Conservation (phyloP, 1,140 invertebrate genomes). For the Mesaphorura yosii region DNA sequence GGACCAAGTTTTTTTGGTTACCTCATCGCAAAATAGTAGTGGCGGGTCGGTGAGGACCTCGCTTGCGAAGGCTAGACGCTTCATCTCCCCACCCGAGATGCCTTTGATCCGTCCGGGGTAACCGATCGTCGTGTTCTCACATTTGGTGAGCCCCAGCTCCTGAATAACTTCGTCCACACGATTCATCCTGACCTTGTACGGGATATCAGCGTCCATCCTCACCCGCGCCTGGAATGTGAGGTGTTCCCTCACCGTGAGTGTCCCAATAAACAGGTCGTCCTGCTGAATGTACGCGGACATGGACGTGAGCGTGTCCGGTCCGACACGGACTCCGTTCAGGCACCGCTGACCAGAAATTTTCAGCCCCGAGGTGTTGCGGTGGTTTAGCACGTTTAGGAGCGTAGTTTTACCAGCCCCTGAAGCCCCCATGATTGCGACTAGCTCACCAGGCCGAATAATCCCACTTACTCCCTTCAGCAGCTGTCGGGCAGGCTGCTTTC, state of each 20-base stretch:
- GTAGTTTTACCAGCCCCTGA: constrained; percentile 34
- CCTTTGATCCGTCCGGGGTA: constrained; percentile 73
- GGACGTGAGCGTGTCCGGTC: constrained; percentile 51
- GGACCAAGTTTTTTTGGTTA: constrained; percentile 54
- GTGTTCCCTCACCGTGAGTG: constrained; percentile 81
- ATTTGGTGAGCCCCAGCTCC: constrained; percentile 75
- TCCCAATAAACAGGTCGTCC: constrained; percentile 84
- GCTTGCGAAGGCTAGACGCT: constrained; percentile 52
- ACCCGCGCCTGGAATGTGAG: constrained; percentile 69
- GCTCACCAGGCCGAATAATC: constrained; percentile 40
- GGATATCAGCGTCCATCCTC: constrained; percentile 73
- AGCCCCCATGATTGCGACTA: constrained; percentile 47
- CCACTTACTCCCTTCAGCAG: constrained; percentile 38
- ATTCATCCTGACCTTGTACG: constrained; percentile 58
- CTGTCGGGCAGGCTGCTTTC: neutral
- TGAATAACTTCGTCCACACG: constrained; percentile 80
- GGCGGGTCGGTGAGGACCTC: constrained; percentile 71
- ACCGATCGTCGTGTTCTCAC: constrained; percentile 78
- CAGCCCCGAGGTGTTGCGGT: constrained; percentile 36
- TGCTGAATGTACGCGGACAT: constrained; percentile 91
- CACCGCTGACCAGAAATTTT: constrained; percentile 3
- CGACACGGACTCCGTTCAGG: constrained; percentile 54
- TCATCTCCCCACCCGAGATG: constrained; percentile 90
- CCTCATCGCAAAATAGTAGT: constrained; percentile 94
- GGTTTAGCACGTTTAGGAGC: constrained; percentile 46